Percentiles rank a stretch among this genome's conserved stretches.
Conservation (phyloP, 1,140 invertebrate species). For the Ectropis grisescens region DNA sequence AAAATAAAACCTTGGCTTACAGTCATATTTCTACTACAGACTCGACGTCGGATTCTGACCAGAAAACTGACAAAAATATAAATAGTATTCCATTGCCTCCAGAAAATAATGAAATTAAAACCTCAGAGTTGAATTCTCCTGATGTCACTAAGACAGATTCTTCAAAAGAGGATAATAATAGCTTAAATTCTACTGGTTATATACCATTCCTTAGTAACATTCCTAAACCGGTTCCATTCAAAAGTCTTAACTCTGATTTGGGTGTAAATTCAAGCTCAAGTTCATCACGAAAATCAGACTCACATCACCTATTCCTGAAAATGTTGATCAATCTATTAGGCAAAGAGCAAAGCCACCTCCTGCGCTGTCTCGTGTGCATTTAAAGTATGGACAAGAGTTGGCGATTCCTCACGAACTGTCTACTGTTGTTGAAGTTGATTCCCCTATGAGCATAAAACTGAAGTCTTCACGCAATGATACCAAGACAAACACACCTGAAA, state of each 20-base stretch:
- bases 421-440: slow-evolving; percentile 76
- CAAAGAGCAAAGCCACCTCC: slow-evolving; percentile 46
- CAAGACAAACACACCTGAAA: no score
- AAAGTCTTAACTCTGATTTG: slow-evolving; percentile 6
- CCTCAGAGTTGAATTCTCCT: slow-evolving; percentile 4
- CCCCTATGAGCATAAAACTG: slow-evolving; percentile 61
- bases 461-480: no score
- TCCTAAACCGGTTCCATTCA: slow-evolving; percentile 32
- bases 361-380: slow-evolving; percentile 36
- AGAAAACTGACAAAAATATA: slow-evolving; percentile 28
- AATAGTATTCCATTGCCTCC: background rate
- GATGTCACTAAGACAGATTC: slow-evolving; percentile 6
- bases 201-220: slow-evolving; percentile 37
- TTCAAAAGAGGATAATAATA: slow-evolving; percentile 2
- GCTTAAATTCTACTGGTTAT: slow-evolving; percentile 15
- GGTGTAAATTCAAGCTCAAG: slow-evolving; percentile 4
- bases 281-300: background rate
- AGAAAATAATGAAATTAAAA: background rate
- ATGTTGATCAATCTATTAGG: slow-evolving; percentile 18
- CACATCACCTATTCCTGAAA: slow-evolving; percentile 1
- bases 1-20: slow-evolving; percentile 63
- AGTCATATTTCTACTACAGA: slow-evolving; percentile 51
- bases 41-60: slow-evolving; percentile 38
- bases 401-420: slow-evolving; percentile 74
- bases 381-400: slow-evolving; percentile 41